Base-by-base conservation (phyloP, 2,888 invertebrate genomes). In the Lissonota sp. region DNA sequence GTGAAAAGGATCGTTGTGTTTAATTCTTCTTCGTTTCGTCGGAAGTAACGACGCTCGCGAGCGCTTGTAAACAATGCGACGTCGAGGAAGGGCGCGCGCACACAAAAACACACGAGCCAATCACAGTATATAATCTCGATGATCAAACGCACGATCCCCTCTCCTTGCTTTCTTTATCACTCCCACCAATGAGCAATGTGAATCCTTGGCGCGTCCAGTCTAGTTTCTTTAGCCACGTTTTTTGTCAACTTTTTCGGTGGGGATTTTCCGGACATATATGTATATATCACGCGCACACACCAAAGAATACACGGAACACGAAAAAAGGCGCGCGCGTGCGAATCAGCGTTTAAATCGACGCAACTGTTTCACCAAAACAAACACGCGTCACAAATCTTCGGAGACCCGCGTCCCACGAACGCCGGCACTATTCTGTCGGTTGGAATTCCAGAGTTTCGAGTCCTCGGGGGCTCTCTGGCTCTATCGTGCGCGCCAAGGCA, bases 391-490 rank as follows among this genome's bases (percentile, higher is more conserved):
- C 78, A 75, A 72, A 72, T 78, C 76, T 76, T 83, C 55, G 69
- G 74, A 88, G 88, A 87, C 85, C 87, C 88, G 86, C 87, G 83
- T 88, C 87, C 88, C 84, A 86, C 86, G 89, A 88, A 86, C 86
- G 90, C 87, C 89, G 87, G 86, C 85, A 89, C 88, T 87, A 86
- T 85, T 90, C 92, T 90, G 90, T 86, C 87, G 87, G 88, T 89
- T 89, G 90, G 86, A 90, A 92, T 90, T 89, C 89, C 86, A 84
- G 88, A 90, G 88, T 89, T 89, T 88, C 86, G 87, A 88, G 88
- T 88, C 87, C 87, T 86, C 88, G 86, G 86, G 83, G 80, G 69
- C 69, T 69, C 67, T 69, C 55, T 78, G 80, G 69, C 69, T 69
- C 67, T 69, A 55, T 78, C 60, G 71, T 86, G 85, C 89, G 88